Evolutionary conservation across 1,140 invertebrate genomes (phyloP).

Genomic region (Drosophila sproati): DNA sequence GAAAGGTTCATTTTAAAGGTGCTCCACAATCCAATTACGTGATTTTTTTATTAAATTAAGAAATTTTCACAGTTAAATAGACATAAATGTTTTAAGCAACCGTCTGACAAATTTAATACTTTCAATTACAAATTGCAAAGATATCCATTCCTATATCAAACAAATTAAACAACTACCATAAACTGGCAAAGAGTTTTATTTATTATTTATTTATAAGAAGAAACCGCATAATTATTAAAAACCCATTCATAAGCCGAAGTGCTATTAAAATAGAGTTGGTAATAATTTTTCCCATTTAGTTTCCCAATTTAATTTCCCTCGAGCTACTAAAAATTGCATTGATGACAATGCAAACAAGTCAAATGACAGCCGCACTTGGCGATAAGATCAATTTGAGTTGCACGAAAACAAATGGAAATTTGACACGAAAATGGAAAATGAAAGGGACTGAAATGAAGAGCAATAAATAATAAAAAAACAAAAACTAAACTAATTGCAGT

Average conservation of each 20-base stretch:
- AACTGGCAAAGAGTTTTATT: no score
- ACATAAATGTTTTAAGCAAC: no score
- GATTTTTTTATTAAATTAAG: no score
- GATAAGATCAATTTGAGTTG: slow-evolving; percentile 49
- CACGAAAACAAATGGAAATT: slow-evolving; percentile 64
- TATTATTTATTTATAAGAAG: no score
- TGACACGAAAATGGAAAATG: slow-evolving; percentile 46
- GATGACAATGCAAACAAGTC: slow-evolving; percentile 77
- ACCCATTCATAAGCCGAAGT: neutral
- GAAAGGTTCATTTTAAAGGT: no score
- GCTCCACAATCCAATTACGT: no score
- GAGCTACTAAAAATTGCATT: slow-evolving; percentile 59
- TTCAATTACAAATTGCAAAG: no score
- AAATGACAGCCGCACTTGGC: slow-evolving; percentile 46
- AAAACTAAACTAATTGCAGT: slow-evolving; percentile 40
- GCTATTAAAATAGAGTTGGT: neutral
- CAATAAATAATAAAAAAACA: slow-evolving; percentile 45
- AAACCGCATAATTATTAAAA: neutral
- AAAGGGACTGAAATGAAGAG: slow-evolving; percentile 10
- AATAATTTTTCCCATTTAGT: slow-evolving; percentile 26
- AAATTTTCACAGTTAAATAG: no score
- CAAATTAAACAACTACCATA: no score
- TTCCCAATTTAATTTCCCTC: slow-evolving; percentile 19
- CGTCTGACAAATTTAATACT: no score
- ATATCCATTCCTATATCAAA: no score